Percentiles rank a stretch among this genome's conserved stretches.
These are phyloP conservation scores for Rhodinocichla rosea DNA, from an alignment of 2,113 vertebrate genomes.

Conservation along the genomic window DNA sequence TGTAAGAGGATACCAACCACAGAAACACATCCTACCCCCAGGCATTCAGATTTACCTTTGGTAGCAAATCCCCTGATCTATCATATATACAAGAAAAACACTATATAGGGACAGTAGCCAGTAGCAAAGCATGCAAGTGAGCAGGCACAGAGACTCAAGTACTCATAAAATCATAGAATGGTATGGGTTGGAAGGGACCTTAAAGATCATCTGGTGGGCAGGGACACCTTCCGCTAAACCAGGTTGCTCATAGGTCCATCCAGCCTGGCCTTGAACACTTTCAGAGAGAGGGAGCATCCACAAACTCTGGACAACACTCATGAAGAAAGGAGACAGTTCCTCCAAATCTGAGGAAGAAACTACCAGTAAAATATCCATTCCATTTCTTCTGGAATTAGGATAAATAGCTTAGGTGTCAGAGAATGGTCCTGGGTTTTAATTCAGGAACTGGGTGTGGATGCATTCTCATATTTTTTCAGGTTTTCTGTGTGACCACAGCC, in stretches of 20 bases:
- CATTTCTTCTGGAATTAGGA: background rate
- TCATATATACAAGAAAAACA: background rate
- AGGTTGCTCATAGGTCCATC: background rate
- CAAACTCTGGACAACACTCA: background rate
- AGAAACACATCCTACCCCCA: background rate
- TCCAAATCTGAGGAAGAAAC: background rate
- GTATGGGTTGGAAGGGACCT: background rate
- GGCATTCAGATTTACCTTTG: background rate
- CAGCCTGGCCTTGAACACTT: background rate
- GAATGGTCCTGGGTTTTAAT: background rate
- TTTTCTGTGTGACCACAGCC: background rate
- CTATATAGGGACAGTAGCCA: background rate
- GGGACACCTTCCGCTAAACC: background rate
- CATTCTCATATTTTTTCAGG: background rate
- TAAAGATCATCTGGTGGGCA: background rate
- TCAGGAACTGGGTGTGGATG: background rate
- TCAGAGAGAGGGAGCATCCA: background rate
- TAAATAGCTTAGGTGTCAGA: background rate
- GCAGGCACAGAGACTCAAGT: background rate
- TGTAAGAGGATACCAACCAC: background rate
- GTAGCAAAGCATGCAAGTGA: background rate
- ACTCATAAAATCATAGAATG: background rate
- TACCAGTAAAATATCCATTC: background rate
- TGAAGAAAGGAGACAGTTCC: background rate
- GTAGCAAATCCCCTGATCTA: background rate